Conservation (phyloP, 2,888 invertebrate genomes). For the Harpalus rubripes region DNA sequence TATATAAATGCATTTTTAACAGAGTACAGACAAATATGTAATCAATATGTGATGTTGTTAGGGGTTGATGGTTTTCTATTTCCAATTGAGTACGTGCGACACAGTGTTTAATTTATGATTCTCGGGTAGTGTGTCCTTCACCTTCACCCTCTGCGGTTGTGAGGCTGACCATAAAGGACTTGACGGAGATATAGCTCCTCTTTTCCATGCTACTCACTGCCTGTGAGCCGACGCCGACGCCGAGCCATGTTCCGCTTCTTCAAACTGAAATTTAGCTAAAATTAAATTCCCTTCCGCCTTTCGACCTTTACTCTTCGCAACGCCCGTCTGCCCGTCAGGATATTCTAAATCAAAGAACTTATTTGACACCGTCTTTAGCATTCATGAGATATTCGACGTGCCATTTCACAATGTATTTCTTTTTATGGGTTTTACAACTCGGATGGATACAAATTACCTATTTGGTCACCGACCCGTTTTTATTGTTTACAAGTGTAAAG, state of each 20-base stretch:
- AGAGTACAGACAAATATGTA: too few species aligned
- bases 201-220: conserved; percentile 55
- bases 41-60: too few species aligned
- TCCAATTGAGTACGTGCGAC: not conserved
- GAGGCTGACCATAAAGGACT: conserved; percentile 59
- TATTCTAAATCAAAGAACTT: conserved; percentile 41
- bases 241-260: conserved; percentile 29
- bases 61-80: not conserved
- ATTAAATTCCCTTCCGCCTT: conserved; percentile 58
- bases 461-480: not conserved
- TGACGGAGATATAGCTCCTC: conserved; percentile 49
- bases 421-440: conserved; percentile 3
- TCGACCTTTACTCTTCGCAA: conserved; percentile 19
- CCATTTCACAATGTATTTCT: conserved; percentile 21
- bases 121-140: conserved; percentile 19
- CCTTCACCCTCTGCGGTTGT: conserved; percentile 50
- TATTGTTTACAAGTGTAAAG: too few species aligned
- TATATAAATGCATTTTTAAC: too few species aligned
- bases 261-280: conserved; percentile 59
- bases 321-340: conserved; percentile 9
- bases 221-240: conserved; percentile 4
- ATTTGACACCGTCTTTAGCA: conserved; percentile 28
- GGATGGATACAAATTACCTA: not conserved
- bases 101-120: conserved; percentile 5
- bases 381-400: conserved; percentile 34